Conservation (phyloP, 2,113 vertebrate species). For the Eleginops maclovinus region DNA sequence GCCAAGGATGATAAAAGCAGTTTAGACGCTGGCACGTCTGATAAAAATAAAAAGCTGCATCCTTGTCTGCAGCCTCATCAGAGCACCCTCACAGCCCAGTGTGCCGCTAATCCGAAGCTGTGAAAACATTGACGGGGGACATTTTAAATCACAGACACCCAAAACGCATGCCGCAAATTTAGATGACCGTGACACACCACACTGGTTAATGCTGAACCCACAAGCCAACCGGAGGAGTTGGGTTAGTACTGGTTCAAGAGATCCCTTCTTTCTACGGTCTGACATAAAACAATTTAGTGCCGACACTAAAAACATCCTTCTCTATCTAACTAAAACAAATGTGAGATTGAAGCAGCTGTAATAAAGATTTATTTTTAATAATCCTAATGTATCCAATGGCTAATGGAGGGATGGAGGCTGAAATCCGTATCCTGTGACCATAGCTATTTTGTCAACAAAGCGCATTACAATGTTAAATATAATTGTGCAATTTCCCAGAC, state of each 20-base stretch:
- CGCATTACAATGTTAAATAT: not conserved
- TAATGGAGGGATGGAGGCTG: not conserved
- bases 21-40: not conserved
- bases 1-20: not conserved
- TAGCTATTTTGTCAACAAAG: not conserved
- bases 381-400: not conserved
- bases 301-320: not conserved
- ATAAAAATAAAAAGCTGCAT: slow-evolving; percentile 18
- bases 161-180: slow-evolving; percentile 15
- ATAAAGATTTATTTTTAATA: not conserved
- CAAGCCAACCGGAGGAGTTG: slow-evolving; percentile 30
- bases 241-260: slow-evolving; percentile 34
- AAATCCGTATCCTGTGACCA: not conserved
- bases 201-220: slow-evolving; percentile 37
- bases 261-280: slow-evolving; percentile 1
- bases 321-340: slow-evolving; percentile 1
- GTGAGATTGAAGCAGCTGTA: not conserved
- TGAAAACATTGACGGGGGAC: slow-evolving; percentile 19
- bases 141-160: slow-evolving; percentile 5
- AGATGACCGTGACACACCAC: slow-evolving; percentile 37
- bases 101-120: not conserved
- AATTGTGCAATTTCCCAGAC: not conserved
- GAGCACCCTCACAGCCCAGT: not conserved
- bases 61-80: not conserved
- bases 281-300: slow-evolving; percentile 13